A percentile compares a stretch with the other conserved stretches of the same genome.
Conservation (phyloP, 2,113 vertebrate species). For the Clarias gariepinus region DNA sequence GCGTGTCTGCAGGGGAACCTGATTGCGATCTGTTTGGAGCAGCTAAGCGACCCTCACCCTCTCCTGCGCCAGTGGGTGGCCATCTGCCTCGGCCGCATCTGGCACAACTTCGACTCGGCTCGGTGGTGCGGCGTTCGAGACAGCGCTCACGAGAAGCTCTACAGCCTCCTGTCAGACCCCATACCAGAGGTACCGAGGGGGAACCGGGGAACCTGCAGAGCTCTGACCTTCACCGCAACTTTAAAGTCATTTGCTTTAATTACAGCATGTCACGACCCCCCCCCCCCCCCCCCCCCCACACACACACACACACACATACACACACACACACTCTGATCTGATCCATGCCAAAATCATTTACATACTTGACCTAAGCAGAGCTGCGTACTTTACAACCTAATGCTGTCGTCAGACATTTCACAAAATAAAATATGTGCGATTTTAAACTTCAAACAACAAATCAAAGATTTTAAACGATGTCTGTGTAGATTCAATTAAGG, state of each 20-base stretch:
- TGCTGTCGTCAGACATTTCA: no score
- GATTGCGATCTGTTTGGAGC: constrained; percentile 96
- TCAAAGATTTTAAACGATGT: no score
- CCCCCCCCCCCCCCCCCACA: no score
- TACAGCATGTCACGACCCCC: not conserved
- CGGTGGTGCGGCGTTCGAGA: constrained; percentile 96
- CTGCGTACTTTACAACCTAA: no score
- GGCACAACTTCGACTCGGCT: constrained; percentile 98
- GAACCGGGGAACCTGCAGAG: not conserved
- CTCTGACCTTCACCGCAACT: not conserved
- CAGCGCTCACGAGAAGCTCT: constrained; percentile 97
- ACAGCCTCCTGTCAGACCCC: constrained; percentile 91
- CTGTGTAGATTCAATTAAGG: no score
- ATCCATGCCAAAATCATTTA: not conserved
- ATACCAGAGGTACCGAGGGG: constrained; percentile 85
- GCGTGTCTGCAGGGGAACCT: constrained; percentile 96
- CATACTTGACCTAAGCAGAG: no score
- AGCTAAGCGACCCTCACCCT: constrained; percentile 92
- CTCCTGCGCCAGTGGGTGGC: constrained; percentile 97
- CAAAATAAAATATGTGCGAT: no score
- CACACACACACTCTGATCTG: not conserved
- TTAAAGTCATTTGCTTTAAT: not conserved
- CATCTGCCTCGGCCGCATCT: constrained; percentile 94
- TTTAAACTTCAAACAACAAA: no score
- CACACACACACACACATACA: no score